phyloP scores from a whole-genome alignment of 2,797 vertebrate genomes.

The Florisuga fusca region DNA sequence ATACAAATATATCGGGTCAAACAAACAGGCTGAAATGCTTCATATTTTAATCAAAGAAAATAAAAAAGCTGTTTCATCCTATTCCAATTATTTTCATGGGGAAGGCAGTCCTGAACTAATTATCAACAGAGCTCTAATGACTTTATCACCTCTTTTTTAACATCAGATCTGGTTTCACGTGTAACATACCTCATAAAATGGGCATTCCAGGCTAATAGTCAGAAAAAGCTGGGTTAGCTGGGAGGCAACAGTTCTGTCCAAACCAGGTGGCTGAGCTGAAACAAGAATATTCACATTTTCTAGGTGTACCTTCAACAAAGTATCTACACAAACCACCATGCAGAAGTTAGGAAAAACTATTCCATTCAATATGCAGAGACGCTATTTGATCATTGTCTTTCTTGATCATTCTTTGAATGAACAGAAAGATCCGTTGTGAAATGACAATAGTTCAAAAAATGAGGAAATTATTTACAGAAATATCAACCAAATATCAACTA shows the following conservation, averaged over 20 bases:
- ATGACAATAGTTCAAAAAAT: not conserved
- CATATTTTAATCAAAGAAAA: not conserved
- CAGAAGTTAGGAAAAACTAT: not conserved
- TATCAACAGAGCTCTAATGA: not conserved
- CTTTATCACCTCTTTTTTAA: not conserved
- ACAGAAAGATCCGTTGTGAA: not conserved
- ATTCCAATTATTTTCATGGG: not conserved
- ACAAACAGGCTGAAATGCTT: not conserved
- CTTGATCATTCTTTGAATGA: not conserved
- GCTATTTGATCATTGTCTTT: not conserved
- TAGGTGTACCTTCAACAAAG: not conserved
- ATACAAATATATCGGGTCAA: not conserved
- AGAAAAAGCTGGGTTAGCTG: conserved; percentile 91
- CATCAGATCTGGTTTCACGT: not conserved
- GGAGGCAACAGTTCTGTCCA: conserved; percentile 79
- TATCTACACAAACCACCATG: not conserved
- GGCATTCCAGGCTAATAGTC: conserved; percentile 89
- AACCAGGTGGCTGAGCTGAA: conserved; percentile 79
- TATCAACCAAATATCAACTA: not conserved
- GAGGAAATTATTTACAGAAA: not conserved
- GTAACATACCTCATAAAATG: conserved; percentile 86
- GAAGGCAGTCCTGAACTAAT: not conserved
- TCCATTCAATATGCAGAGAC: not conserved
- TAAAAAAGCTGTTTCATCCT: not conserved
- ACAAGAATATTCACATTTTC: conserved; percentile 16